Evolutionary conservation across 92 coral and sea anemone genomes (phyloP).

Genomic region (Pocillopora meandrina): DNA sequence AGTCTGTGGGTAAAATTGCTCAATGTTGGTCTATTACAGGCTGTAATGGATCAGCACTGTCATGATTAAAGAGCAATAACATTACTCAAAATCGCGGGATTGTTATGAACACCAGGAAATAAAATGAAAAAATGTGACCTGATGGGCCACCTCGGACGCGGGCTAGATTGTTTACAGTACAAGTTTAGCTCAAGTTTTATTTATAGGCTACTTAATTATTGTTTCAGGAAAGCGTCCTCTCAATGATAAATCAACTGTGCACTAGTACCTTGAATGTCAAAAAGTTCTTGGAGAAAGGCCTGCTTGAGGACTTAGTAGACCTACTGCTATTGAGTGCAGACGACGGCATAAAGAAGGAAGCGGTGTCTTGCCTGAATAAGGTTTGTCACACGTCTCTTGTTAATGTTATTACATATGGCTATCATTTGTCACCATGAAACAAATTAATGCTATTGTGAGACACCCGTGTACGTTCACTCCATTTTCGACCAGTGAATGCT

Average conservation of each 20-base stretch:
- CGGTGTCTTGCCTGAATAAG: conserved; percentile 71
- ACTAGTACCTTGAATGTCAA: conserved; percentile 50
- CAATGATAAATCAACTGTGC: conserved; percentile 42
- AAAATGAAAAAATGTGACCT: no score
- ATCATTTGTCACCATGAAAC: background rate
- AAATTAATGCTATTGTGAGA: no score
- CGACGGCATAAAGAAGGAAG: conserved; percentile 48
- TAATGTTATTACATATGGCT: background rate
- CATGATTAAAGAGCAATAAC: no score
- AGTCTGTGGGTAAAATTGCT: no score
- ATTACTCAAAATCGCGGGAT: no score
- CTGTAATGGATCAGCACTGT: no score
- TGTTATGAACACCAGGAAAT: no score
- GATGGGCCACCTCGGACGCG: no score
- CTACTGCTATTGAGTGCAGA: conserved; percentile 53
- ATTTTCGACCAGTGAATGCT: background rate
- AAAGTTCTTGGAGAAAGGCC: conserved; percentile 53
- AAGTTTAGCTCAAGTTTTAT: background rate
- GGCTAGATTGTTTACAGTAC: no score
- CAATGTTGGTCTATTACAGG: no score
- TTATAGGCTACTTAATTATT: background rate
- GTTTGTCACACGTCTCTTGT: conserved; percentile 26
- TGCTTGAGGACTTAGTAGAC: conserved; percentile 59
- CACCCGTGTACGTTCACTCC: no score
- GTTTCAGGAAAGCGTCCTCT: conserved; percentile 49